Conservation (phyloP, 1,140 invertebrate species). For the Steinernema khuongi region DNA sequence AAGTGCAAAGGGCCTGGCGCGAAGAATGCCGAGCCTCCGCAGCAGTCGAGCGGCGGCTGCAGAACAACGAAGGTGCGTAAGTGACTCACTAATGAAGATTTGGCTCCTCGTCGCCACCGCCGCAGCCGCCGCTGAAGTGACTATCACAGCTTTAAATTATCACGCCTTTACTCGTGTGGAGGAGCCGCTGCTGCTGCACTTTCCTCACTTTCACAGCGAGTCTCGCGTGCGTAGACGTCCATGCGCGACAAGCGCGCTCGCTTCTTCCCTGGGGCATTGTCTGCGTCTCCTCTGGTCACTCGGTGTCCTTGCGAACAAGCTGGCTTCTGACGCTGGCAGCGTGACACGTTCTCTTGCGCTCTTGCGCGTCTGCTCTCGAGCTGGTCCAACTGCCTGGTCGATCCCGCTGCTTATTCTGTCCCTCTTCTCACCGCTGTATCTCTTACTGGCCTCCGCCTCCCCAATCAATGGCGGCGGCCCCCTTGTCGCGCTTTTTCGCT, state of each 20-base stretch:
- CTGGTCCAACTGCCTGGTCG: slow-evolving; percentile 14
- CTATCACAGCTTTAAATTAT: slow-evolving; percentile 9
- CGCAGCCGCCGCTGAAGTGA: slow-evolving; percentile 1
- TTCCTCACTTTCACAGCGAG: not conserved
- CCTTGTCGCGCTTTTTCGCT: slow-evolving; percentile 16
- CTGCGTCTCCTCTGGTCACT: slow-evolving; percentile 14
- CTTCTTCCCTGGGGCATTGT: slow-evolving; percentile 15
- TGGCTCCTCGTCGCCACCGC: not conserved
- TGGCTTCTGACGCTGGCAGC: slow-evolving; percentile 9
- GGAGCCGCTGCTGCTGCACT: slow-evolving; percentile 1
- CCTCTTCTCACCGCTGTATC: slow-evolving; percentile 15
- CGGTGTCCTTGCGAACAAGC: slow-evolving; percentile 6
- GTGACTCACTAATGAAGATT: not conserved
- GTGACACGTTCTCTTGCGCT: slow-evolving; percentile 16
- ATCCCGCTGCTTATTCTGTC: slow-evolving; percentile 14
- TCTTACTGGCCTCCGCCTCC: slow-evolving; percentile 11
- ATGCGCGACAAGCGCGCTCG: slow-evolving; percentile 11
- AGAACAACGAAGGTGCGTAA: not conserved
- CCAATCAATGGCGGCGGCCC: slow-evolving; percentile 13
- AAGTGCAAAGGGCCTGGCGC: not conserved
- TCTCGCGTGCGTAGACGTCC: slow-evolving; percentile 3
- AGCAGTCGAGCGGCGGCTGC: not conserved
- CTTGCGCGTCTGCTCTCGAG: slow-evolving; percentile 13
- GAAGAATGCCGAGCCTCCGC: not conserved
- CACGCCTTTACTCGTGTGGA: not conserved